These are phyloP conservation scores for Campylorhamphus procurvoides DNA, from an alignment of 2,113 vertebrate species.

Conservation along the genomic window DNA sequence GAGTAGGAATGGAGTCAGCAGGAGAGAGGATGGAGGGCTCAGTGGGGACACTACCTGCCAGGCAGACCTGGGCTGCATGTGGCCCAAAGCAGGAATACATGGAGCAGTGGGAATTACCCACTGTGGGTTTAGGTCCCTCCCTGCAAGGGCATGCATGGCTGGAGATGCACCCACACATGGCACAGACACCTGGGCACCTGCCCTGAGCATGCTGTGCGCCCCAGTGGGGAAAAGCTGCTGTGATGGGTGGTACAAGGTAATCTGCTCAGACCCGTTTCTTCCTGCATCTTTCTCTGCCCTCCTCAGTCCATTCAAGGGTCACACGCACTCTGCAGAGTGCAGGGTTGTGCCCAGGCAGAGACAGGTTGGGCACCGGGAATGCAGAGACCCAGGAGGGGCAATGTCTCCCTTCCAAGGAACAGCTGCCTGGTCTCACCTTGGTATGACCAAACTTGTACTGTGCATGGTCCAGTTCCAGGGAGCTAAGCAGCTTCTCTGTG, in stretches of 20 bases:
- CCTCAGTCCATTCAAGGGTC: not conserved
- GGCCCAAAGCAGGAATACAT: not conserved
- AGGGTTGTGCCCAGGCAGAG: not conserved
- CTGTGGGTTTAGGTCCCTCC: not conserved
- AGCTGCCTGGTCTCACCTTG: constrained; percentile 67
- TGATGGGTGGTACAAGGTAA: not conserved
- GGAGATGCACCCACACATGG: not conserved
- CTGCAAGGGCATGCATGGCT: too few relatives aligned
- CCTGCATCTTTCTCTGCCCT: not conserved
- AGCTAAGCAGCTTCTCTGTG: constrained; percentile 77
- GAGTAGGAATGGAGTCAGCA: not conserved
- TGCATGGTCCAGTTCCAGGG: constrained; percentile 76
- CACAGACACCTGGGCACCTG: not conserved
- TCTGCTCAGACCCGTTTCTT: not conserved
- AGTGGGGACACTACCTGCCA: not conserved
- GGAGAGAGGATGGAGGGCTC: not conserved
- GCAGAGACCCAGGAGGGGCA: not conserved
- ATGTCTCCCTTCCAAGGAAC: not conserved
- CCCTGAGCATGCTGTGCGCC: not conserved
- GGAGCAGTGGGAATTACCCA: not conserved
- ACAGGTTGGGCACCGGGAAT: not conserved
- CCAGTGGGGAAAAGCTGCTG: not conserved
- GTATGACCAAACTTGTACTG: constrained; percentile 85
- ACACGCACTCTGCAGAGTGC: not conserved
- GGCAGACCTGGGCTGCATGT: not conserved